These are phyloP conservation scores for Watsonalla cultraria DNA, from an alignment of 2,888 invertebrate genomes.

Conservation along the genomic window DNA sequence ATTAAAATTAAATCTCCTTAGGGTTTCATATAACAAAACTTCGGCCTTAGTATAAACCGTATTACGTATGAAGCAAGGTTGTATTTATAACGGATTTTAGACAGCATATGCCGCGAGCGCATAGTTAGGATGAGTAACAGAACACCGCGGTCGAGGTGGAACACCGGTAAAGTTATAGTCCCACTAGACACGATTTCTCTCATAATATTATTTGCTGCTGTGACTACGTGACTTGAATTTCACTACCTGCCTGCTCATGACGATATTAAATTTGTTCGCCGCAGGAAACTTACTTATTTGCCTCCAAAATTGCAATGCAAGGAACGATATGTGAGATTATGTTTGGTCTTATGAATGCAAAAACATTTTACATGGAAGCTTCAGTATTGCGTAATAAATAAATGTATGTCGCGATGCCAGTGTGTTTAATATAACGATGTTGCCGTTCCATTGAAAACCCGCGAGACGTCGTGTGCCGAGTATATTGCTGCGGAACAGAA, in stretches of 20 bases:
- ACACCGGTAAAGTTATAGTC: constrained; percentile 50
- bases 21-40: no score
- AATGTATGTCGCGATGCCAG: background rate
- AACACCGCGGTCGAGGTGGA: constrained; percentile 22
- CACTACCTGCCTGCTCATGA: constrained; percentile 49
- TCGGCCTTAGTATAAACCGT: background rate
- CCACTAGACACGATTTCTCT: constrained; percentile 57
- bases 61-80: background rate
- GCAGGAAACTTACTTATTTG: constrained; percentile 55
- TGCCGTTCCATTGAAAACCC: constrained; percentile 8
- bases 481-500: no score
- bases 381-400: constrained; percentile 5
- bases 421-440: constrained; percentile 3
- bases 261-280: constrained; percentile 58
- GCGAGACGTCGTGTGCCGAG: background rate
- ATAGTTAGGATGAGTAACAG: constrained; percentile 20
- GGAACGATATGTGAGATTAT: constrained; percentile 33
- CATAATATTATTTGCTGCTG: constrained; percentile 66
- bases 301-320: constrained; percentile 45
- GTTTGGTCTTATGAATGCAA: constrained; percentile 16
- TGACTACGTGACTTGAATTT: constrained; percentile 56
- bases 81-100: background rate
- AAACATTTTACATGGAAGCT: background rate
- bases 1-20: no score
- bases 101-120: constrained; percentile 8